A percentile compares a stretch with the other conserved stretches of the same genome.
Evolutionary conservation across 2,113 vertebrate genomes (phyloP).

Genomic region (Engystomops pustulosus): DNA sequence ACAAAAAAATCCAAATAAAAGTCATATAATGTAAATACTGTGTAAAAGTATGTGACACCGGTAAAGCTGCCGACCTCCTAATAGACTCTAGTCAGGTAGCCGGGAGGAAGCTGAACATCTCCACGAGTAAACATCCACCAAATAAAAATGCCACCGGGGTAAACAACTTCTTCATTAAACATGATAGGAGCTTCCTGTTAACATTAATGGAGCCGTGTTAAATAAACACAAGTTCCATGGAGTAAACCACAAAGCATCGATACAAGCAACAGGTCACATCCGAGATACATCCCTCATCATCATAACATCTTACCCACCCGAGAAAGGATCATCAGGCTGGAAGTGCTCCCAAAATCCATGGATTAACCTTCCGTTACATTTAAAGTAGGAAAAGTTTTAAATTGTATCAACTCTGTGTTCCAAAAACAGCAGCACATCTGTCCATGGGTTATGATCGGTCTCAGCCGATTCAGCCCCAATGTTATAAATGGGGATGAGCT

Average conservation of each 20-base stretch:
- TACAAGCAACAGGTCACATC: not conserved
- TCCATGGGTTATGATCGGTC: not conserved
- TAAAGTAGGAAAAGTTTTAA: too few relatives aligned
- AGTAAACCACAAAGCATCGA: not conserved
- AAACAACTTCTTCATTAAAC: constrained; percentile 28
- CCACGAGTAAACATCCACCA: constrained; percentile 14
- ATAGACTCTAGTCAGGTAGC: not conserved
- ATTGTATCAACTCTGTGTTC: too few relatives aligned
- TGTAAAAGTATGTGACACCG: not conserved
- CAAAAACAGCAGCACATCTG: not conserved
- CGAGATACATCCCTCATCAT: not conserved
- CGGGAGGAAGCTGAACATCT: not conserved
- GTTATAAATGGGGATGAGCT: not conserved
- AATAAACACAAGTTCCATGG: constrained; percentile 32
- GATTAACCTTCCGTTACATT: not conserved
- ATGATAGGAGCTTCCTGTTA: constrained; percentile 26
- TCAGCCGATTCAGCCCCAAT: not conserved
- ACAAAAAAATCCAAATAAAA: not conserved
- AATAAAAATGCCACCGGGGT: constrained; percentile 22
- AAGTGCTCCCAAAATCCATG: not conserved
- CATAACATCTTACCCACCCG: not conserved
- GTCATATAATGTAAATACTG: too few relatives aligned
- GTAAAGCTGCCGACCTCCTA: not conserved
- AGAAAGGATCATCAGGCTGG: not conserved
- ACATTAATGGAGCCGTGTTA: constrained; percentile 29